Conservation (phyloP, 2,113 vertebrate species). For the Gila orcuttii region DNA sequence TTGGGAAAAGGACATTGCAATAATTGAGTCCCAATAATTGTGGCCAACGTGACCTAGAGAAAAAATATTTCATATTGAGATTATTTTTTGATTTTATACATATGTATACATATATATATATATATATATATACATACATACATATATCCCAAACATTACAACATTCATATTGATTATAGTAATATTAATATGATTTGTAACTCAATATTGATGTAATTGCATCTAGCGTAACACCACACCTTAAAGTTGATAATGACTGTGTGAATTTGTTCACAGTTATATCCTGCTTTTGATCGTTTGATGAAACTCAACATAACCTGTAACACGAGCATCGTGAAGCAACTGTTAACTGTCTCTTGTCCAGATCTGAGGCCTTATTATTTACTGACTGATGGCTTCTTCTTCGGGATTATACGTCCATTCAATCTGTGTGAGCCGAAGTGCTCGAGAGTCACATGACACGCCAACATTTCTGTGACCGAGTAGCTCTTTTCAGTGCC, state of each 20-base stretch:
- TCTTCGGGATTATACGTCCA: neutral
- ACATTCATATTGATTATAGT: neutral
- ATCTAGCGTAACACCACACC: neutral
- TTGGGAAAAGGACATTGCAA: no score
- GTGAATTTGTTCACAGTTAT: neutral
- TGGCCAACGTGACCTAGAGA: no score
- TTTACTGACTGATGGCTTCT: neutral
- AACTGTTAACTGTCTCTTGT: neutral
- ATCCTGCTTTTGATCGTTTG: neutral
- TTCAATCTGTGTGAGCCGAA: conserved; percentile 24
- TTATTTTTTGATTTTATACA: no score
- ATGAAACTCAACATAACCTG: conserved; percentile 28
- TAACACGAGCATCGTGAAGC: conserved; percentile 47
- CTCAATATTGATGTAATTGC: neutral
- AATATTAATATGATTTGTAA: neutral
- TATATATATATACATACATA: no score
- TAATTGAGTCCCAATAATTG: no score
- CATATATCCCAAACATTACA: no score
- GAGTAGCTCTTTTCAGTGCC: neutral
- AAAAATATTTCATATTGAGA: no score
- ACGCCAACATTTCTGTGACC: neutral
- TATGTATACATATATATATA: no score
- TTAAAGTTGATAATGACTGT: neutral
- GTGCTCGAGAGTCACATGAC: conserved; percentile 34
- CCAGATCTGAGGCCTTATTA: neutral